Conservation (phyloP, 2,797 vertebrate species). For the Falco novaeseelandiae region DNA sequence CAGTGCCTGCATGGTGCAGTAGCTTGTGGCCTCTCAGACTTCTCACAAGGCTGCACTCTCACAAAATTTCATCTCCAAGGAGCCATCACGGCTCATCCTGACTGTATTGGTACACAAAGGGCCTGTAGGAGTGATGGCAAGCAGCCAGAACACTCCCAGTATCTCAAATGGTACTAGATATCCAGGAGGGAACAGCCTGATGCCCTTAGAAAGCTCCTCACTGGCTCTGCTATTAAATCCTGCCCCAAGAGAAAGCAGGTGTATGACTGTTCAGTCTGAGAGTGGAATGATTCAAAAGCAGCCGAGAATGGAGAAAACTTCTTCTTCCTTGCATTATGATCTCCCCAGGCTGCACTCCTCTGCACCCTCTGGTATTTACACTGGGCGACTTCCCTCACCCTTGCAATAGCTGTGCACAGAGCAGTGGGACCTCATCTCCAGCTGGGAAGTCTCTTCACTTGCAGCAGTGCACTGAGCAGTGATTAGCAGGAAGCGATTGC, state of each 20-base stretch:
- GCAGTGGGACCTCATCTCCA: neutral
- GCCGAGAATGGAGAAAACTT: neutral
- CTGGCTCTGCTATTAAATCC: neutral
- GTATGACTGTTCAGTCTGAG: neutral
- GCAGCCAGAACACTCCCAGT: neutral
- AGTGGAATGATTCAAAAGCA: neutral
- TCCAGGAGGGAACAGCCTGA: neutral
- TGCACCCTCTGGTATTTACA: neutral
- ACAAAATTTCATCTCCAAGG: neutral
- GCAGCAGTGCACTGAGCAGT: neutral
- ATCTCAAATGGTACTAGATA: neutral
- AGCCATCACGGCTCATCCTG: neutral
- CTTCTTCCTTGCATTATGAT: neutral
- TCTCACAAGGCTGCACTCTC: neutral
- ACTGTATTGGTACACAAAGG: neutral
- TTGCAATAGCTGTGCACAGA: neutral
- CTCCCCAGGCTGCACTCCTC: neutral
- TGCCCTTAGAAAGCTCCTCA: neutral
- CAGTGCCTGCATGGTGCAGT: neutral
- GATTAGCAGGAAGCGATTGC: neutral
- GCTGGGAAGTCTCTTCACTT: neutral
- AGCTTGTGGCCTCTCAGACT: neutral
- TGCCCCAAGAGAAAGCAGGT: neutral
- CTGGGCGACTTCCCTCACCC: neutral
- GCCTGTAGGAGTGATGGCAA: neutral